A percentile compares a stretch with the other conserved stretches of the same genome.
Conservation (phyloP, 92 coral and sea anemone species). For the Heliopora coerulea region DNA sequence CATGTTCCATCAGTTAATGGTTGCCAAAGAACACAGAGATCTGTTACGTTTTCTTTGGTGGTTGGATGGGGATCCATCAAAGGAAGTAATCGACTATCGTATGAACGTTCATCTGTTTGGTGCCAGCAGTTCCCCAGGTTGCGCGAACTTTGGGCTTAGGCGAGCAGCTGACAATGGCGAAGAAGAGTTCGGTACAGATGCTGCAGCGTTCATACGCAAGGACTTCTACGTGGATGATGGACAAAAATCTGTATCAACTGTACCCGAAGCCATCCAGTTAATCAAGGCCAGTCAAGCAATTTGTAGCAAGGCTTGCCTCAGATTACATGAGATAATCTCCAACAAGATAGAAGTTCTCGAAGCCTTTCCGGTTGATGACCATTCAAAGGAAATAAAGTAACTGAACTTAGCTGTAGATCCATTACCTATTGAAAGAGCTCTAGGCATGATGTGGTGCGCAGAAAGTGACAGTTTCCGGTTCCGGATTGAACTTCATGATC, state of each 20-base stretch:
- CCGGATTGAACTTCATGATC: neutral
- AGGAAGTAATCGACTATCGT: neutral
- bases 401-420: neutral
- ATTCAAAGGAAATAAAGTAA: conserved; percentile 5
- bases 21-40: too few species aligned
- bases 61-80: too few species aligned
- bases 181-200: conserved; percentile 18
- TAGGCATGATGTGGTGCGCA: conserved; percentile 7
- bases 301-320: conserved; percentile 18
- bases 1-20: too few species aligned
- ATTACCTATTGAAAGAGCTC: conserved; percentile 11
- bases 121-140: conserved; percentile 4
- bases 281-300: neutral
- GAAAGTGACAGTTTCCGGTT: conserved; percentile 1
- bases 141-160: conserved; percentile 13
- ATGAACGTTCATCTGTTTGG: conserved; percentile 17
- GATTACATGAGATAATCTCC: conserved; percentile 14
- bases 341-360: conserved; percentile 17
- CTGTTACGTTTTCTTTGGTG: too few species aligned
- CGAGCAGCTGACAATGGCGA: conserved; percentile 7
- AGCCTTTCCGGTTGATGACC: conserved; percentile 2
- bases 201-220: neutral
- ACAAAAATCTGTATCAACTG: neutral
- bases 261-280: neutral
- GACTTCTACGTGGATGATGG: conserved; percentile 32